Conservation (phyloP, 2,888 invertebrate species). For the Leptopterna dolabrata region DNA sequence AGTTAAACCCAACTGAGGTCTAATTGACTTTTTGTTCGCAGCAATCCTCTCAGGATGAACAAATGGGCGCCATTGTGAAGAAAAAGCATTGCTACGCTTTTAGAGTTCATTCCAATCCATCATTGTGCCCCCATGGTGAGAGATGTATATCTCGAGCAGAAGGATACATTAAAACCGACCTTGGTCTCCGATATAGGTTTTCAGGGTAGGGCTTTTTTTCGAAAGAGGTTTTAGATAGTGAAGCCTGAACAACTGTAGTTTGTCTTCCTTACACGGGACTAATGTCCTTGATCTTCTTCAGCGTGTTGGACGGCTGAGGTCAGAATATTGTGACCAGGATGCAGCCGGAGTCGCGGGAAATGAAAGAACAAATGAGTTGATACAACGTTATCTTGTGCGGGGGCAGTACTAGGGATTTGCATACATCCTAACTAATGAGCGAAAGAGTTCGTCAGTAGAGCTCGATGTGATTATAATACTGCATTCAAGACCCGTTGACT, state of each 20-base stretch:
- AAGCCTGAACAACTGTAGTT: conserved; percentile 5
- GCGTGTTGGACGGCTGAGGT: background rate
- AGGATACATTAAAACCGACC: conserved; percentile 47
- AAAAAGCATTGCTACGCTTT: conserved; percentile 24
- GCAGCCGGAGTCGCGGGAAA: background rate
- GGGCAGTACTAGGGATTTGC: background rate
- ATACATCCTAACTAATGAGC: background rate
- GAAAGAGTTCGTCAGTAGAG: background rate
- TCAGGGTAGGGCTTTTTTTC: conserved; percentile 9
- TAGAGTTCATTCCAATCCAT: conserved; percentile 40
- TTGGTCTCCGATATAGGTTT: conserved; percentile 27
- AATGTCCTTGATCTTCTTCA: conserved; percentile 36
- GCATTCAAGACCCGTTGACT: no score
- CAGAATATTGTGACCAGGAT: conserved; percentile 21
- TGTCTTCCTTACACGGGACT: conserved; percentile 9
- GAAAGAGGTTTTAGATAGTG: conserved; percentile 7
- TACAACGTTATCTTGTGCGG: background rate
- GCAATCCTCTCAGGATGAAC: background rate
- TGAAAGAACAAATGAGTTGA: background rate
- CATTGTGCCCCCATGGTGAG: conserved; percentile 15
- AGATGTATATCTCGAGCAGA: conserved; percentile 39
- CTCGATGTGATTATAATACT: no score
- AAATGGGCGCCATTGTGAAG: background rate
- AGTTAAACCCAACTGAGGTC: background rate
- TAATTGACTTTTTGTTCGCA: conserved; percentile 28